phyloP scores from a whole-genome alignment of 2,797 vertebrate genomes.

The Fratercula arctica region DNA sequence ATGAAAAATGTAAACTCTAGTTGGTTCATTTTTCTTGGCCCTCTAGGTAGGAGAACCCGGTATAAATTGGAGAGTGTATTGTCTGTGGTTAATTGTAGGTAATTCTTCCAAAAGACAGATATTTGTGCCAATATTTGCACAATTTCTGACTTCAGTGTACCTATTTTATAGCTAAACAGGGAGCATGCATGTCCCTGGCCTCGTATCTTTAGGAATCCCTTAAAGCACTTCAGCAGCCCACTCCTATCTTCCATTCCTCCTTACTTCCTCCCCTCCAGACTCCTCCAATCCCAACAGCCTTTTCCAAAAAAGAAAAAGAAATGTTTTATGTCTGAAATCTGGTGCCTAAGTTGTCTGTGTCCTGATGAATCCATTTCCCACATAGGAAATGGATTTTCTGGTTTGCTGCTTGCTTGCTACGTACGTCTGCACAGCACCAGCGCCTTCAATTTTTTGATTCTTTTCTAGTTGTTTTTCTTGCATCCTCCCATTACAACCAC shows the following conservation, averaged over 20 bases:
- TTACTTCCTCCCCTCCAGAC: not conserved
- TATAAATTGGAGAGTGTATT: not conserved
- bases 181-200: not conserved
- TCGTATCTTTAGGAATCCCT: not conserved
- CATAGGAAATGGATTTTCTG: not conserved
- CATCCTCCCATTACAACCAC: not conserved
- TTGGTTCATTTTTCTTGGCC: not conserved
- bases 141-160: not conserved
- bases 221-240: not conserved
- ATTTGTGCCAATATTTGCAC: not conserved
- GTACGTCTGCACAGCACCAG: rapidly evolving
- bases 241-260: not conserved
- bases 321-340: not conserved
- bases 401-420: not conserved
- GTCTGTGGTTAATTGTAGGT: not conserved
- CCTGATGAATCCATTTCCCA: not conserved
- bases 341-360: not conserved
- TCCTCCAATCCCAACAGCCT: not conserved
- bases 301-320: not conserved
- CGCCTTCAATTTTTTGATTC: not conserved
- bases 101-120: not conserved
- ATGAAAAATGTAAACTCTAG: not conserved
- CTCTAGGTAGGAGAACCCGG: not conserved
- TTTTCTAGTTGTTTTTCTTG: not conserved
- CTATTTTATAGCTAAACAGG: not conserved